Base-by-base conservation (phyloP, 2,797 vertebrate species). In the Geotrypetes seraphini region DNA sequence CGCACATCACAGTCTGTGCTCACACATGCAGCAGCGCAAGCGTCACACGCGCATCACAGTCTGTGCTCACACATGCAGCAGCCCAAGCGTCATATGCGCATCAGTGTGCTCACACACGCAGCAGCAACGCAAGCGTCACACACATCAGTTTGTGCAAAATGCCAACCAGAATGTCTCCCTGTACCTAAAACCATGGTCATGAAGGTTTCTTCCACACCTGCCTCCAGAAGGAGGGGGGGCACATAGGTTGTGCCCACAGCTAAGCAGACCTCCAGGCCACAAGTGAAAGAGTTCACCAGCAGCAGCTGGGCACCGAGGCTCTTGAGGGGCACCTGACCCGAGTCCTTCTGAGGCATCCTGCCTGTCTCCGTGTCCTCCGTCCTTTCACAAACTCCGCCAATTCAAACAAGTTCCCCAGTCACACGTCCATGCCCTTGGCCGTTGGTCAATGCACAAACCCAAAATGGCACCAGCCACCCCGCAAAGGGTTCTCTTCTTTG, bases 101-200 rank as follows among this genome's bases (percentile, higher is more conserved):
- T n/a, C n/a, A n/a, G n/a, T n/a, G n/a, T n/a, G n/a, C n/a, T n/a
- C n/a, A n/a, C n/a, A n/a, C n/a, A n/a, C n/a, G n/a, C n/a, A n/a
- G n/a, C n/a, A n/a, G n/a, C n/a, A n/a, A n/a, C n/a, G n/a, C n/a
- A n/a, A n/a, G n/a, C n/a, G n/a, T n/a, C n/a, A n/a, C n/a, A n/a
- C n/a, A n/a, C n/a, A n/a, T n/a, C n/a, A n/a, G n/a, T n/a, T n/a
- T n/a, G n/a, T n/a, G n/a, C n/a, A n/a, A n/a, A n/a, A n/a, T n/a
- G 16, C 31, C 4, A 12, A 23, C n/a, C 5, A 11, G 7, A 23
- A 7, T 7, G 23, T 17, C 25, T 12, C 19, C 4, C 47, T 86
- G 66, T 71, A 91, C 89, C 89, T 43, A 91, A 60, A 25, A 91
- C 88, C 88, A 91, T 91, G 40, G 87, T 89, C 88, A 91, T 91